phyloP scores from a whole-genome alignment of 2,797 vertebrate species.

The Lepus townsendii region DNA sequence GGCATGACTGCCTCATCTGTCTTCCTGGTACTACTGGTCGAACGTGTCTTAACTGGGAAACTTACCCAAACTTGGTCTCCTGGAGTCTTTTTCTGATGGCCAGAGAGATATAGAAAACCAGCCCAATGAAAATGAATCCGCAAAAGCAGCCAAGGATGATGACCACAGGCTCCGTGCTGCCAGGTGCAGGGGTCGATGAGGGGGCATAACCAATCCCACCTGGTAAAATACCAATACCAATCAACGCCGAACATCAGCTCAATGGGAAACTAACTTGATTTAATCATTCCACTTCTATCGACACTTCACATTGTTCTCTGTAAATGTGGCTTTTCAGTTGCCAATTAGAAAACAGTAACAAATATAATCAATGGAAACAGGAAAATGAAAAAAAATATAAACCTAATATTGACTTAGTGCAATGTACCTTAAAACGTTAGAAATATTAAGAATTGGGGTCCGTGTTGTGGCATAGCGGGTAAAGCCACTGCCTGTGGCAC shows the following conservation, averaged over 20 bases:
- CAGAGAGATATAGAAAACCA: conserved; percentile 90
- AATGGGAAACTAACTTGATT: background rate
- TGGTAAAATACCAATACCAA: conserved; percentile 67
- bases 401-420: background rate
- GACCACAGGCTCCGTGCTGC: conserved; percentile 87
- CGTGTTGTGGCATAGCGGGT: too few relatives aligned
- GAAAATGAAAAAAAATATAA: background rate
- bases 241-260: background rate
- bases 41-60: background rate
- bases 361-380: background rate
- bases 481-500: too few relatives aligned
- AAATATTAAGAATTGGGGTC: background rate
- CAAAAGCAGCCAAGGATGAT: conserved; percentile 92
- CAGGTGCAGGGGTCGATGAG: conserved; percentile 90
- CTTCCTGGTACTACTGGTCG: background rate
- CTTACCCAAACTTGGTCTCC: conserved; percentile 93
- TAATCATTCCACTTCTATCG: background rate
- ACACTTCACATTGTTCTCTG: background rate
- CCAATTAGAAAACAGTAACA: background rate
- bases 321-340: background rate
- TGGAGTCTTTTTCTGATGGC: conserved; percentile 89
- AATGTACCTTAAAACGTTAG: background rate
- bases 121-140: conserved; percentile 89
- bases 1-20: too few relatives aligned
- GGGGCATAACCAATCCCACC: conserved; percentile 87